These are phyloP conservation scores for Pseudeuparius sepicola DNA, from an alignment of 2,888 invertebrate species.

Conservation along the genomic window DNA sequence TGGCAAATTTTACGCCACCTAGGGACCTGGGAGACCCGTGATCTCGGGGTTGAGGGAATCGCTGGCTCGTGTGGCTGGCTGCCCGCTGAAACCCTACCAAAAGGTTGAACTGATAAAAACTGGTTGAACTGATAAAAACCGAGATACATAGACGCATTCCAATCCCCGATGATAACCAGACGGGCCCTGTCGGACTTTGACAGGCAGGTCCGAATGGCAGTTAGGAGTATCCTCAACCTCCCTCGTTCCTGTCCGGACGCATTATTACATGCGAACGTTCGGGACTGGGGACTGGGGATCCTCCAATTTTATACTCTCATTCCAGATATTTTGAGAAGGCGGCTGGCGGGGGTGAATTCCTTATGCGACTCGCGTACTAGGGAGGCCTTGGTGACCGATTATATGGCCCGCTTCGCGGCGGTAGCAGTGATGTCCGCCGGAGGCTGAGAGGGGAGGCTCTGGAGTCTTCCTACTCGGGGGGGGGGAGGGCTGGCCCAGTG, in stretches of 20 bases:
- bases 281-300: conserved; percentile 19
- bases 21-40: not conserved
- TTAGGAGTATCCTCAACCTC: conserved; percentile 40
- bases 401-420: no score
- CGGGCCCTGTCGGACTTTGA: conserved; percentile 9
- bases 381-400: no score
- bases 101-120: no score
- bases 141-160: not conserved
- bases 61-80: no score
- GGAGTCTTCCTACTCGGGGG: conserved; percentile 18
- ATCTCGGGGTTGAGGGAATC: not conserved
- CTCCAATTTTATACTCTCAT: conserved; percentile 1
- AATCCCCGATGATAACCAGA: conserved; percentile 12
- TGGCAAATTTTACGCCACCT: not conserved
- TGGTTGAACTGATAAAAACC: not conserved
- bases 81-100: no score
- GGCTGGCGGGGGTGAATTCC: no score
- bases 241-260: conserved; percentile 34
- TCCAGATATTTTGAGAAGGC: not conserved
- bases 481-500: conserved; percentile 17
- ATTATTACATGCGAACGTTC: conserved; percentile 23
- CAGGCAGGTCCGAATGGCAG: conserved; percentile 11
- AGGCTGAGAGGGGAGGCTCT: conserved; percentile 14
- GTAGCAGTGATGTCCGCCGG: no score
- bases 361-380: no score